These are phyloP conservation scores for Arothron firmamentum DNA, from an alignment of 2,113 vertebrate genomes.

Conservation along the genomic window DNA sequence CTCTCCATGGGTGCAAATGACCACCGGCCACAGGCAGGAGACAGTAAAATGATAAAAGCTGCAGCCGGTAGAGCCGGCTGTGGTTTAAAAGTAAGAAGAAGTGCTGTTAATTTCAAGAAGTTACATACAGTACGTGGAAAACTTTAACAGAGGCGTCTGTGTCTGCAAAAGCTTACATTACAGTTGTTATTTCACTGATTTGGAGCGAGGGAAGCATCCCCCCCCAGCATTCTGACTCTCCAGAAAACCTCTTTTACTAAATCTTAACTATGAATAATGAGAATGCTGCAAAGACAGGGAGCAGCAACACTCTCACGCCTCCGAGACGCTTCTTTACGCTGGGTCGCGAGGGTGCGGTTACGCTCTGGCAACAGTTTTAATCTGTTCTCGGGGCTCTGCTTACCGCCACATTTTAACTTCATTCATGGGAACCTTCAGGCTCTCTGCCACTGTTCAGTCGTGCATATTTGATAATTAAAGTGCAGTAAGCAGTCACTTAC, in stretches of 20 bases:
- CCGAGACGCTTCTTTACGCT: slow-evolving; percentile 5
- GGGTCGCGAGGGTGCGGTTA: slow-evolving; percentile 6
- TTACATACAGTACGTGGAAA: too few relatives aligned
- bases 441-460: slow-evolving; percentile 19
- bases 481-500: slow-evolving; percentile 1
- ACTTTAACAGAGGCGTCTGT: too few relatives aligned
- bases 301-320: slow-evolving; percentile 25
- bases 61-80: neutral
- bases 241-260: slow-evolving; percentile 16
- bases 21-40: slow-evolving; percentile 1
- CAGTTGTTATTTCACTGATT: too few relatives aligned
- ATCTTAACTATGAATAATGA: slow-evolving; percentile 14
- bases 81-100: too few relatives aligned
- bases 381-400: slow-evolving; percentile 12
- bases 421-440: neutral
- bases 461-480: slow-evolving; percentile 19
- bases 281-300: neutral
- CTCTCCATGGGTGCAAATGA: slow-evolving; percentile 15
- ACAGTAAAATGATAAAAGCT: slow-evolving; percentile 22
- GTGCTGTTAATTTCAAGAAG: too few relatives aligned
- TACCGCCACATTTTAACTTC: neutral
- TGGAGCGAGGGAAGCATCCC: neutral
- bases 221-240: neutral
- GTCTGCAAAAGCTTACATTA: too few relatives aligned
- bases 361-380: slow-evolving; percentile 11